These are phyloP conservation scores for Pollachius pollachius DNA, from an alignment of 2,113 vertebrate genomes.

Conservation along the genomic window DNA sequence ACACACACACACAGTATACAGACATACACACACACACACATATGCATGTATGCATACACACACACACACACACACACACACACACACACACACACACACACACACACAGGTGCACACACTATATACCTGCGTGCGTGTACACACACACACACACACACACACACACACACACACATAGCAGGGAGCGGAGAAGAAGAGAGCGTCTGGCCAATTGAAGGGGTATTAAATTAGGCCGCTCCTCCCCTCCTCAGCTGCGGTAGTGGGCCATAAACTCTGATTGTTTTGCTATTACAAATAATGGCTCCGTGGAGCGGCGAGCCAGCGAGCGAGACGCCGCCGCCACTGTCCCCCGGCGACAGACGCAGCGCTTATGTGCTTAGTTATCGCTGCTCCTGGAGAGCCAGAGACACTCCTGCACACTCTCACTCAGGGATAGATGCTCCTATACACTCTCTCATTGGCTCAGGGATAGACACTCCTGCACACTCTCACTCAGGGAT, in stretches of 20 bases:
- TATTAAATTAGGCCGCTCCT: constrained; percentile 70
- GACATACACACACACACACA: too few relatives aligned
- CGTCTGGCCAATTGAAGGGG: constrained; percentile 69
- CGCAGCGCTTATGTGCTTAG: constrained; percentile 50
- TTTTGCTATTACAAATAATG: constrained; percentile 80
- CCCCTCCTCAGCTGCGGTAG: constrained; percentile 66
- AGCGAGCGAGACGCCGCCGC: constrained; percentile 62
- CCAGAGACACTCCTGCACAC: constrained; percentile 2
- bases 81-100: too few relatives aligned
- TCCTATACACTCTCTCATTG: too few relatives aligned
- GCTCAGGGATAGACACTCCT: too few relatives aligned
- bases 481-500: too few relatives aligned
- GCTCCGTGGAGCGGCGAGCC: constrained; percentile 62
- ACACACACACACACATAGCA: too few relatives aligned
- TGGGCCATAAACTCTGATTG: constrained; percentile 78
- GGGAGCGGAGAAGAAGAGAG: constrained; percentile 35
- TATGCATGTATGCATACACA: too few relatives aligned
- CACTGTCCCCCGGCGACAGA: constrained; percentile 57
- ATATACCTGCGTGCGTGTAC: too few relatives aligned
- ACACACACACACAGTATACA: too few relatives aligned
- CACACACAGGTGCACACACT: constrained; percentile 28
- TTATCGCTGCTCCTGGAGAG: constrained; percentile 43
- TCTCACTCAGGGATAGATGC: too few relatives aligned
- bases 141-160: too few relatives aligned
- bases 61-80: too few relatives aligned